Evolutionary conservation across 2,113 vertebrate species (phyloP), one percentile per base, ranked within the genome.

Genomic region (Bettongia penicillata): DNA sequence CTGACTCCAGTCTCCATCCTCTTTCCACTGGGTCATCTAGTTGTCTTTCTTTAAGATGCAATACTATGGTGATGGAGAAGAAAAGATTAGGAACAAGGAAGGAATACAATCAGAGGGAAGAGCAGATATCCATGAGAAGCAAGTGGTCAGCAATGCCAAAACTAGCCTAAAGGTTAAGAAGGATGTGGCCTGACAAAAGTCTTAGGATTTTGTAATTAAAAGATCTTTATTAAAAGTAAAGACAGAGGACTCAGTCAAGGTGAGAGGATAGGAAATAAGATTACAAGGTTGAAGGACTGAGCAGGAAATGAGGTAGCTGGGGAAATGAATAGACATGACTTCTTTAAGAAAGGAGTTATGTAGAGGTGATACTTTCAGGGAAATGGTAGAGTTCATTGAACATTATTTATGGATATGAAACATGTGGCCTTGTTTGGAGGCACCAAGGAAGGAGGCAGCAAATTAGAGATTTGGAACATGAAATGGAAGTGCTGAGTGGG

Each of bases 381-480:
- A n/a, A 77, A 77, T 19, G 4, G 3, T 37, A 37, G 12, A 10
- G 37, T 77, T n/a, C 31, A n/a, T 19, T 77, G 31, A 77, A 77
- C 31, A 77, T 7, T 77, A 37, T 77, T 77, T 77, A 19, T n/a
- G 37, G 31, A 77, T 19, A 77, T 16, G 31, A 77, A 37, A 37
- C 3, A 6, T 19, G 1, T n/a, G 31, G 12, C 1, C 0, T n/a
- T n/a, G 6, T n/a, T 77, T 77, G 37, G 14, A 77, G 1, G 7
- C 25, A 57, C 26, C 61, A 77, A 37, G 61, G 61, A n/a, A 77
- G 8, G 24, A 77, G 31, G 12, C 31, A n/a, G 37, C n/a, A 77
- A 77, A n/a, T n/a, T n/a, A 77, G 3, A n/a, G 12, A n/a, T 77
- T 24, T 37, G n/a, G 61, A n/a, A 19, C 12, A 77, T n/a, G 1